Conservation (phyloP, 2,113 vertebrate genomes). For the Trachemys scripta region DNA sequence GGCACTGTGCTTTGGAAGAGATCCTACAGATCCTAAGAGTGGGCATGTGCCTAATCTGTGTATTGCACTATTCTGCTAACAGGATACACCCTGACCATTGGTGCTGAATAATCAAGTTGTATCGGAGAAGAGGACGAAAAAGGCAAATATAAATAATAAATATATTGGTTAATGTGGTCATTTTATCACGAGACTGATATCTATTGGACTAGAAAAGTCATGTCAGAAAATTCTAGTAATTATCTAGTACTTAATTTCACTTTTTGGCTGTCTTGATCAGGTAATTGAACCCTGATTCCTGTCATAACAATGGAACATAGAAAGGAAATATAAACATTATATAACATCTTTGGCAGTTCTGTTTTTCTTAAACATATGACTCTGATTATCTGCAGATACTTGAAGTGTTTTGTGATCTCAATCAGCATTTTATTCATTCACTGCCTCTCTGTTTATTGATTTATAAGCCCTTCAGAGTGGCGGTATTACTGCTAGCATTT, state of each 20-base stretch:
- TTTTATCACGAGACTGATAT: not conserved
- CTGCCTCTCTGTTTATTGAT: slow-evolving; percentile 71
- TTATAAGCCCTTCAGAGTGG: slow-evolving; percentile 71
- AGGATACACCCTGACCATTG: no score
- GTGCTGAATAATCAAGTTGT: not conserved
- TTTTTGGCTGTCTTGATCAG: not conserved
- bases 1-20: not conserved
- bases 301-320: slow-evolving; percentile 5
- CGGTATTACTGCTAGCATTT: slow-evolving; percentile 70
- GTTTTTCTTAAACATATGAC: slow-evolving; percentile 20
- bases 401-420: slow-evolving; percentile 68
- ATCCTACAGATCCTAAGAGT: not conserved
- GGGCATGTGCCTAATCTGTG: not conserved
- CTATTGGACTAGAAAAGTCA: not conserved
- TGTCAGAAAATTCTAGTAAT: not conserved
- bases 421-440: slow-evolving; percentile 70
- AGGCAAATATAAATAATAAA: not conserved
- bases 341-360: slow-evolving; percentile 29
- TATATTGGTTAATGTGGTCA: not conserved
- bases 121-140: fast-evolving
- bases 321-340: not conserved
- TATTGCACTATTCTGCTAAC: not conserved
- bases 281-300: not conserved
- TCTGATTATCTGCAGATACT: slow-evolving; percentile 71
- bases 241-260: not conserved